Evolutionary conservation across 2,797 vertebrate genomes (phyloP).

Genomic region (Podargus strigoides): DNA sequence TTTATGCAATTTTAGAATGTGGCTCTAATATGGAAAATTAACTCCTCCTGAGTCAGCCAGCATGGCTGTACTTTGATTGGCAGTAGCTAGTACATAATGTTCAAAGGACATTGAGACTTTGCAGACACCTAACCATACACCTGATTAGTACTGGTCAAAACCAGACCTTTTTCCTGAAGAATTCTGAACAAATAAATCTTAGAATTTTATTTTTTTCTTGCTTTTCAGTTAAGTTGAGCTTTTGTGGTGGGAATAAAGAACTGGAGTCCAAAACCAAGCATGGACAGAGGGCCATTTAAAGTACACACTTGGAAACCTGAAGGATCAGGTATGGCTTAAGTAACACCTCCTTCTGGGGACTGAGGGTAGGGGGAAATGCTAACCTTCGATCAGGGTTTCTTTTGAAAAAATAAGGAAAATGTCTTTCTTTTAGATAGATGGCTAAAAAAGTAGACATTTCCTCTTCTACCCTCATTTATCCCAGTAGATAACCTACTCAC

Average conservation of each 20-base stretch:
- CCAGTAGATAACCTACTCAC: neutral
- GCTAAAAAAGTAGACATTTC: neutral
- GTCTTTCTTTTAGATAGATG: neutral
- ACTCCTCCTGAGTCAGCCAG: neutral
- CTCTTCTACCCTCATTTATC: neutral
- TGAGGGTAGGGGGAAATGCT: neutral
- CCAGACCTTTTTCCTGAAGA: neutral
- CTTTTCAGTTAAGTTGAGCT: neutral
- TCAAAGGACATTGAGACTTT: neutral
- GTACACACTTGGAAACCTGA: neutral
- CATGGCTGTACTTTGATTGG: neutral
- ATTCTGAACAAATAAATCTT: neutral
- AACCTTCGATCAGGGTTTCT: neutral
- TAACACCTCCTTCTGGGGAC: neutral
- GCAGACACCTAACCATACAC: neutral
- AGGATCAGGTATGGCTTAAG: neutral
- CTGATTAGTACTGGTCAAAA: neutral
- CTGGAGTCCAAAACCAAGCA: neutral
- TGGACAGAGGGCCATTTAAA: neutral
- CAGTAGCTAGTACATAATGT: rapidly evolving
- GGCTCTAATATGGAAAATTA: neutral
- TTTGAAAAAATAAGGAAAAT: neutral
- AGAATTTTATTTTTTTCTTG: neutral
- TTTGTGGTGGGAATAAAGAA: neutral
- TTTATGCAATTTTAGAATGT: neutral